phyloP scores from a whole-genome alignment of 2,113 vertebrate genomes.

The Hemichromis elongatus region DNA sequence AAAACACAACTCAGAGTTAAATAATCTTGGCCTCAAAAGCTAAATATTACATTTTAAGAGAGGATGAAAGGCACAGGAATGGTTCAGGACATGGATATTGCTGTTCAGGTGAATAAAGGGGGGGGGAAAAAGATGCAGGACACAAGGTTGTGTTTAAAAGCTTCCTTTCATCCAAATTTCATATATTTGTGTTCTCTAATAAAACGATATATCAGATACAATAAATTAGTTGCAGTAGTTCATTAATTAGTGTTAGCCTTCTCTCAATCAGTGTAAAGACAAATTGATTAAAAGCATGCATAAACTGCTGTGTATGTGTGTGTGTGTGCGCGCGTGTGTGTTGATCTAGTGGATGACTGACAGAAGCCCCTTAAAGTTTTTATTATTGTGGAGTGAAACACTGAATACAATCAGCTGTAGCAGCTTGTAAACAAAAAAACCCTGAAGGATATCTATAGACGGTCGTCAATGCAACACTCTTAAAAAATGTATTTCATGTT shows the following conservation, averaged over 20 bases:
- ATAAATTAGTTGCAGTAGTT: not conserved
- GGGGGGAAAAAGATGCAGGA: not conserved
- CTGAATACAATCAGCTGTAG: not conserved
- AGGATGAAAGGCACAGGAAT: slow-evolving; percentile 57
- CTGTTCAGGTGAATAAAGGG: not conserved
- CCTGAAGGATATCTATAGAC: not conserved
- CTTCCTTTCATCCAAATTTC: not conserved
- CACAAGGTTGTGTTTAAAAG: not conserved
- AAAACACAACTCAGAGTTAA: not conserved
- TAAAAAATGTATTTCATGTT: not conserved
- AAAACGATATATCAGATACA: not conserved
- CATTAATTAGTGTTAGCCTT: not conserved
- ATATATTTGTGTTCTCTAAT: not conserved
- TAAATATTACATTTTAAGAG: not conserved
- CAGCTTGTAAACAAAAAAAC: slow-evolving; percentile 1
- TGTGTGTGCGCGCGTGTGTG: not conserved
- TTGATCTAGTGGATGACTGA: not conserved
- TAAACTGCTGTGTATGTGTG: not conserved
- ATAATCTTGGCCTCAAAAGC: slow-evolving; percentile 2
- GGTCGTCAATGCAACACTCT: not conserved
- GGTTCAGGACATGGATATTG: not conserved
- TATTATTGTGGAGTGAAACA: not conserved
- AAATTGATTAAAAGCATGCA: not conserved
- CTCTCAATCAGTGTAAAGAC: not conserved
- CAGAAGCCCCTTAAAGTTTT: not conserved